Percentiles rank a stretch among this genome's conserved stretches.
phyloP scores from a whole-genome alignment of 2,888 invertebrate genomes.

The Leptinotarsa tumamoca region DNA sequence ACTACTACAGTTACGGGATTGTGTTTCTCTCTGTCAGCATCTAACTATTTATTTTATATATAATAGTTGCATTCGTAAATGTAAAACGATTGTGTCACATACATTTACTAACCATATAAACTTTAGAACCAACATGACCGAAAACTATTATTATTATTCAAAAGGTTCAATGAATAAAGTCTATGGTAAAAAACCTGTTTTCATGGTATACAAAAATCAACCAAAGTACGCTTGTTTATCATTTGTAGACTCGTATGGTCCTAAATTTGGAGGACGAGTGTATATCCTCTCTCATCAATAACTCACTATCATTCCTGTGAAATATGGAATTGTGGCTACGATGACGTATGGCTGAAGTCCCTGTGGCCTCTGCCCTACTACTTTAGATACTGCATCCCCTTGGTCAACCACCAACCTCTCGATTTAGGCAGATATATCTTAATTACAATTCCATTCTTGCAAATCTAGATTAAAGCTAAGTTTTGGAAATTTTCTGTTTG shows the following conservation, averaged over 20 bases:
- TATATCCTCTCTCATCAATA: constrained; percentile 57
- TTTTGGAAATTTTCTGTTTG: constrained; percentile 1
- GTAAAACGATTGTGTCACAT: too few relatives aligned
- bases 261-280: not conserved
- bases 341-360: constrained; percentile 55
- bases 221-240: not conserved
- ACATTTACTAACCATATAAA: too few relatives aligned
- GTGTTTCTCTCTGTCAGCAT: too few relatives aligned
- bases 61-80: too few relatives aligned
- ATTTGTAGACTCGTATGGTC: not conserved
- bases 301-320: constrained; percentile 60
- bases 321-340: constrained; percentile 59
- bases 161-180: too few relatives aligned
- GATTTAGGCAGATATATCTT: constrained; percentile 47
- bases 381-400: constrained; percentile 40
- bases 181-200: too few relatives aligned
- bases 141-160: too few relatives aligned
- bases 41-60: too few relatives aligned
- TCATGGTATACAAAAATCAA: not conserved
- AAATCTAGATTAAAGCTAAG: constrained; percentile 4
- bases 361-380: constrained; percentile 36
- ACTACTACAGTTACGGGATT: too few relatives aligned
- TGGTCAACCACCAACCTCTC: constrained; percentile 37
- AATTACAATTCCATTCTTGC: constrained; percentile 36
- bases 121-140: too few relatives aligned